Percentiles rank a stretch among this genome's conserved stretches.
Evolutionary conservation across 2,113 vertebrate genomes (phyloP).

Genomic region (western clawed frog (Xenopus tropicalis)): DNA sequence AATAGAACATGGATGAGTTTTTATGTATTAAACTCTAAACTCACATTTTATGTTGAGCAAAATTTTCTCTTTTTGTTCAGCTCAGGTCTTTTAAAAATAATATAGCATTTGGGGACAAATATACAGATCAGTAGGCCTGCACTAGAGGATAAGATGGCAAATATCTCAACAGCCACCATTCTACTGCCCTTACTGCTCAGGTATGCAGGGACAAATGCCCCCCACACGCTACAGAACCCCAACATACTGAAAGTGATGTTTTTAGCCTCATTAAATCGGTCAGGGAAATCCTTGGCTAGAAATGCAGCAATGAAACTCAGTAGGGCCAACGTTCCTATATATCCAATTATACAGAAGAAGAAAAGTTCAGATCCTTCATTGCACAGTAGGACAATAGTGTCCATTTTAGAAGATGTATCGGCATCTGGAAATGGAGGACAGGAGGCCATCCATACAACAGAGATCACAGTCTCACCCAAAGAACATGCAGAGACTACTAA

Average conservation of each 20-base stretch:
- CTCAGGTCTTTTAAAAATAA: slow-evolving; percentile 3
- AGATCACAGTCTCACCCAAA: slow-evolving; percentile 6
- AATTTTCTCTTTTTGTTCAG: not conserved
- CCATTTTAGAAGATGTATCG: not conserved
- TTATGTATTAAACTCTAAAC: too few species aligned
- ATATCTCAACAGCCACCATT: slow-evolving; percentile 2
- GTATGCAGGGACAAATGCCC: slow-evolving; percentile 22
- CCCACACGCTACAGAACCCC: slow-evolving; percentile 15
- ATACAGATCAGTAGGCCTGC: slow-evolving; percentile 8
- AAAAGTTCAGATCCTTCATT: slow-evolving; percentile 3
- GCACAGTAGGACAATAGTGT: slow-evolving; percentile 17
- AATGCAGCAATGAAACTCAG: slow-evolving; percentile 19
- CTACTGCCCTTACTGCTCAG: slow-evolving; percentile 1
- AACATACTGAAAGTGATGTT: slow-evolving; percentile 30
- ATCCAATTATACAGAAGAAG: slow-evolving; percentile 30
- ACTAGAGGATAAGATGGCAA: slow-evolving; percentile 17
- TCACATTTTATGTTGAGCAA: too few species aligned
- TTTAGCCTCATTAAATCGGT: slow-evolving; percentile 26
- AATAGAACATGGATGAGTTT: too few species aligned
- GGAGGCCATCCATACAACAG: slow-evolving; percentile 7
- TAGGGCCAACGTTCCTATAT: slow-evolving; percentile 10
- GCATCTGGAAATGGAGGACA: slow-evolving; percentile 4
- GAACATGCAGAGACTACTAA: slow-evolving; percentile 2
- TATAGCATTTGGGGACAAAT: slow-evolving; percentile 10
- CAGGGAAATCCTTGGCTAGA: slow-evolving; percentile 11